These are phyloP conservation scores for Macrotis lagotis DNA, from an alignment of 2,113 vertebrate genomes.

Conservation along the genomic window DNA sequence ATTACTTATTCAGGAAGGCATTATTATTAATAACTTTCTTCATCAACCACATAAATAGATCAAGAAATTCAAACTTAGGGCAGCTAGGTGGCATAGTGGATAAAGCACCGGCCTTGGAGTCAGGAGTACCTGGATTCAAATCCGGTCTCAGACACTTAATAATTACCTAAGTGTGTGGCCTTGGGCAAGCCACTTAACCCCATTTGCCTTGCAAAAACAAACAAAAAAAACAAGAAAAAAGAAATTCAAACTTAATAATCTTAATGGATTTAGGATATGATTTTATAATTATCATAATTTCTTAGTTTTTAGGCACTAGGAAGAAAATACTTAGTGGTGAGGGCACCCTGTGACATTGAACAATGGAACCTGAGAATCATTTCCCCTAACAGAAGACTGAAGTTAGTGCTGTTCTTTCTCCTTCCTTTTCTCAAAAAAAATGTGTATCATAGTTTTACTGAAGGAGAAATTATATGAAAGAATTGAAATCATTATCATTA, in stretches of 20 bases:
- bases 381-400: not conserved
- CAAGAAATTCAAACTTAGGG: not conserved
- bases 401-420: not conserved
- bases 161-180: no score
- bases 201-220: no score
- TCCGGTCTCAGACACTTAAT: no score
- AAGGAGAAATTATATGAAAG: not conserved
- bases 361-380: not conserved
- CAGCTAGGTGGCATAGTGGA: no score
- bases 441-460: not conserved
- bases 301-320: not conserved
- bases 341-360: not conserved
- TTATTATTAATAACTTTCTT: not conserved
- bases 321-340: not conserved
- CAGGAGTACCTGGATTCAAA: no score
- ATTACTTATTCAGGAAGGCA: not conserved
- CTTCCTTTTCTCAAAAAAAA: not conserved
- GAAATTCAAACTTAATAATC: not conserved
- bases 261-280: not conserved
- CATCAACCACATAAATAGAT: not conserved
- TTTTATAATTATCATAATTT: not conserved
- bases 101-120: no score
- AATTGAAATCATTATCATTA: no score
- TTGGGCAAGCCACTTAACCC: no score
- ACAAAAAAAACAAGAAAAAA: no score